Base-by-base conservation (phyloP, 2,888 invertebrate species). In the Ectobius pallidus region DNA sequence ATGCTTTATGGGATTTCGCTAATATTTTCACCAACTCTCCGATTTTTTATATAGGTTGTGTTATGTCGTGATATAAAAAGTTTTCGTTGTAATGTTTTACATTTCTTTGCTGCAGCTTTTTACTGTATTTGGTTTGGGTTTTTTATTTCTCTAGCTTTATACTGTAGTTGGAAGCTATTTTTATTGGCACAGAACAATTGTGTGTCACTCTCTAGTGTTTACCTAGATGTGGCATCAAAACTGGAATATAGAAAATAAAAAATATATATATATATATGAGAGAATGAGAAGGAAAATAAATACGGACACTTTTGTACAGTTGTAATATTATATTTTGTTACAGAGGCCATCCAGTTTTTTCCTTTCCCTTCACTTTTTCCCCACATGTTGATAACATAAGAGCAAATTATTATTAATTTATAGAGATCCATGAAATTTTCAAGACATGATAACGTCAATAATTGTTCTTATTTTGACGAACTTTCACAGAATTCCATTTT, bases 291-390 rank as follows among this genome's bases (percentile, higher is more conserved):
- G 39, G 39, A 74, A 73, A 55, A 68, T 71, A 71, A 71, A 74
- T 71, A 69, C 69, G 69, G 74, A 74, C 74, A 74, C 71, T 74
- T 74, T 74, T 74, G 74, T 74, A 74, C 74, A 74, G 74, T 74
- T 74, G 34, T 65, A 65, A 65, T 65, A 44, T 65, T 65, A 65
- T 27, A 65, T 65, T 65, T 65, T 46, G 65, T 44, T 65, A 22
- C n/a, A 58, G 27, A 58, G 25, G 30, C 9, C 14, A 14, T 3
- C 32, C 58, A n/a, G 4, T 58, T 2, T 58, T 22, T n/a, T 25
- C n/a, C n/a, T 58, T 58, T 32, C 58, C 58, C 30, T 58, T 34
- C n/a, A n/a, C n/a, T n/a, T n/a, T n/a, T n/a, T n/a, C n/a, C n/a
- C n/a, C n/a, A n/a, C n/a, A n/a, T n/a, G n/a, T n/a, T n/a, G n/a